These are phyloP conservation scores for Chaenodraco wilsoni DNA, from an alignment of 2,797 vertebrate genomes.

Conservation along the genomic window DNA sequence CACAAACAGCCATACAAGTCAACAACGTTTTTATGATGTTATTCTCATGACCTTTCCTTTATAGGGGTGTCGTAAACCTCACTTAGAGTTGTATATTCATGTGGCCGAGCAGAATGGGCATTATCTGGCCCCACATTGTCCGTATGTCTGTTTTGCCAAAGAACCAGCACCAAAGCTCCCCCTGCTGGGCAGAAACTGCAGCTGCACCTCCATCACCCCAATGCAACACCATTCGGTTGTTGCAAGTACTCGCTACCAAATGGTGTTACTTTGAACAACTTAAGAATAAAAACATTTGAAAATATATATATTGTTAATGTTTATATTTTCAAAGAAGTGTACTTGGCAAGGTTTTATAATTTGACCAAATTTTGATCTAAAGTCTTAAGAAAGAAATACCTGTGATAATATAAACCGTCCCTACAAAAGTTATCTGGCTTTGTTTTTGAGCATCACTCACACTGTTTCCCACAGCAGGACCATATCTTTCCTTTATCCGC, in stretches of 20 bases:
- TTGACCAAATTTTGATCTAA: background rate
- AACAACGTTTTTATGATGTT: background rate
- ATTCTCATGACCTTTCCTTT: constrained; percentile 4
- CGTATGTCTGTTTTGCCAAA: background rate
- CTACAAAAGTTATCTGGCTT: background rate
- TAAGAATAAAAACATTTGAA: background rate
- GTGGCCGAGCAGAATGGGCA: constrained; percentile 24
- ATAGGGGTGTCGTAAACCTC: constrained; percentile 4
- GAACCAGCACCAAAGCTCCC: constrained; percentile 80
- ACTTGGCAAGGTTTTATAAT: background rate
- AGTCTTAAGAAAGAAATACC: background rate
- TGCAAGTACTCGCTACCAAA: constrained; percentile 7
- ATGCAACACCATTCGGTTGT: constrained; percentile 29
- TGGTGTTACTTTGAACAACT: constrained; percentile 7
- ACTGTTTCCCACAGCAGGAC: background rate
- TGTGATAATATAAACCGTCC: too few relatives aligned
- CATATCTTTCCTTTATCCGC: constrained; percentile 19
- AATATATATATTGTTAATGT: background rate
- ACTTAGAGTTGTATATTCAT: constrained; percentile 11
- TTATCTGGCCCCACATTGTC: constrained; percentile 16
- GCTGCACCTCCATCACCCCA: constrained; percentile 46
- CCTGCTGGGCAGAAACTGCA: constrained; percentile 82
- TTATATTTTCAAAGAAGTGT: background rate
- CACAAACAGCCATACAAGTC: background rate
- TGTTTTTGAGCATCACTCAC: constrained; percentile 20